These are phyloP conservation scores for Crotalus helleri DNA, from an alignment of 2,113 vertebrate genomes.

Conservation along the genomic window DNA sequence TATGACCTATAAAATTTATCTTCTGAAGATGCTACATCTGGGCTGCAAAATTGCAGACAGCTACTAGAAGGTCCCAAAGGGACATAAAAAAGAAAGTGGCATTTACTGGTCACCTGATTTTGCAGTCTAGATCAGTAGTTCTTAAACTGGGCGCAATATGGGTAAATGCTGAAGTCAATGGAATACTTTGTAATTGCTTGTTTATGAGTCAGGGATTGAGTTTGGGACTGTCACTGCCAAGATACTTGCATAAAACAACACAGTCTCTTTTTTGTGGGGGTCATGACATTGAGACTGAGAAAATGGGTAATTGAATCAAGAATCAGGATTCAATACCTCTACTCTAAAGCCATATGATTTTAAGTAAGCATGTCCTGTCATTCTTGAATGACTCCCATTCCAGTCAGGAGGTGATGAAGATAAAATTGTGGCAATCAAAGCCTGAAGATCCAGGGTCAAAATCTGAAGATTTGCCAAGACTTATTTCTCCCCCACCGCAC, in stretches of 20 bases:
- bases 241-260: neutral
- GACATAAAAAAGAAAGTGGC: neutral
- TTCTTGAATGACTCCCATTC: neutral
- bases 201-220: neutral
- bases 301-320: neutral
- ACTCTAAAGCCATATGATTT: neutral
- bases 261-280: neutral
- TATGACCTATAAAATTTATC: neutral
- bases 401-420: neutral
- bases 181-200: neutral
- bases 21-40: neutral
- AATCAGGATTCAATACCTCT: neutral
- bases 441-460: neutral
- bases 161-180: neutral
- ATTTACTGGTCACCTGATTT: neutral
- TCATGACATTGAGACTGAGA: neutral
- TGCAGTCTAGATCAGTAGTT: neutral
- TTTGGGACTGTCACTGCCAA: neutral
- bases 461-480: neutral
- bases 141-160: neutral
- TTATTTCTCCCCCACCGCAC: neutral
- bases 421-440: no score
- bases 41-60: neutral
- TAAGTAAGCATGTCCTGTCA: neutral
- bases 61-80: neutral